Base-by-base conservation (phyloP, 2,797 vertebrate genomes). In the Xiphophorus birchmanni region DNA sequence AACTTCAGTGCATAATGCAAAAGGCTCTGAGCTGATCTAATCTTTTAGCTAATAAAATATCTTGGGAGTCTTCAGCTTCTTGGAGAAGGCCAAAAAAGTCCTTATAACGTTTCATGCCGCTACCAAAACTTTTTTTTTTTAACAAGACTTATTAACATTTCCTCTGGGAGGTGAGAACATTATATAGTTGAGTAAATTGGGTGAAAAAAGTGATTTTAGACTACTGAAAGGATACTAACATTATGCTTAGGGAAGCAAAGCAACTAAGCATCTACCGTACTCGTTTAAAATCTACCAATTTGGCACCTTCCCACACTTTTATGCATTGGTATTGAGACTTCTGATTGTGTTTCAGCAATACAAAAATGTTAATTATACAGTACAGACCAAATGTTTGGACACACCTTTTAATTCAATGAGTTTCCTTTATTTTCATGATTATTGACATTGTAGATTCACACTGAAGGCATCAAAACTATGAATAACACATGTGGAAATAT, bases 1-100 rank as follows among this genome's bases (percentile, higher is more conserved):
- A 72, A 72, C 26, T 47, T 72, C 42, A 72, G 44, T 13, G 73
- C 32, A 74, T 54, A 74, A 40, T 54, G 48, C 73, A 74, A 74
- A 52, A 37, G 35, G 50, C 11, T 37, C 21, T 52, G 11, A 42
- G 21, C 35, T 26, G 50, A 74, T 52, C 17, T 40, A 15, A 54
- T 54, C 10, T 26, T 74, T 74, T 74, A 56, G 11, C 21, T 26
- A 5, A 18, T 32, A 15, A 47, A 72, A 45, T 13, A n/a, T 11
- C 42, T 15, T 63, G 37, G 35, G 35, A 26, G 67, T 26, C 11
- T 44, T 71, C 15, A 13, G 2, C 23, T 71, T 71, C 23, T 44
- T 44, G 11, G 40, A 71, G 67, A 44, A 44, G 67, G 5, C 26
- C 40, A 71, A 44, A 71, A 69, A 42, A 44, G 23, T 12, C 11